Conservation (phyloP, 2,888 invertebrate genomes). For the Lasioglossum oenotherae region DNA sequence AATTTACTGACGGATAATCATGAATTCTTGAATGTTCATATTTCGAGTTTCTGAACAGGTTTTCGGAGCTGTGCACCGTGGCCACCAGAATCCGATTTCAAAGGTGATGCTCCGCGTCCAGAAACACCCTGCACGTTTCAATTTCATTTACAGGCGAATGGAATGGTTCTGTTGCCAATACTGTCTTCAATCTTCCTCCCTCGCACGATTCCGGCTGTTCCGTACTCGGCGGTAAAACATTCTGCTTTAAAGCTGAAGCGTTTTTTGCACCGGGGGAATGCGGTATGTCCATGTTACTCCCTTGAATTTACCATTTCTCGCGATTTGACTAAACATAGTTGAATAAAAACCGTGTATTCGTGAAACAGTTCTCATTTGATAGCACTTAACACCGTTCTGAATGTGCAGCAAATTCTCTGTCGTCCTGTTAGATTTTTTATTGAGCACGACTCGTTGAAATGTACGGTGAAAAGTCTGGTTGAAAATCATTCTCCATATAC, state of each 20-base stretch:
- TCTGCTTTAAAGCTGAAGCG: conserved; percentile 29
- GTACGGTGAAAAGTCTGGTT: no score
- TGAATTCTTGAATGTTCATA: no score
- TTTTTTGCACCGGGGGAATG: background rate
- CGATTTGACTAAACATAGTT: background rate
- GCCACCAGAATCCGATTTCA: background rate
- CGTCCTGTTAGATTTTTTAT: no score
- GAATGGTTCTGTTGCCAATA: conserved; percentile 43
- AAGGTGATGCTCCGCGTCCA: background rate
- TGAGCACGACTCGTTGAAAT: no score
- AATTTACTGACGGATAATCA: no score
- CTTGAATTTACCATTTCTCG: background rate
- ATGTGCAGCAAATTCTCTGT: no score
- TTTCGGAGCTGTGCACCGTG: background rate
- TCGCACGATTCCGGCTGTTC: background rate
- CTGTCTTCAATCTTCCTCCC: conserved; percentile 5
- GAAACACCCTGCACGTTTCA: background rate
- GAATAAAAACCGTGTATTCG: background rate
- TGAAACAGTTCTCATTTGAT: background rate
- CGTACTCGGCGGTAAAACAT: conserved; percentile 23
- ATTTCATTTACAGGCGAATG: conserved; percentile 28
- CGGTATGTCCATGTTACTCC: background rate
- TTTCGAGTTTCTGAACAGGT: no score
- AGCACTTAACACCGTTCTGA: no score
- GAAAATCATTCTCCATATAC: no score